phyloP scores from a whole-genome alignment of 2,888 invertebrate species.

The Drosophila paranaensis region DNA sequence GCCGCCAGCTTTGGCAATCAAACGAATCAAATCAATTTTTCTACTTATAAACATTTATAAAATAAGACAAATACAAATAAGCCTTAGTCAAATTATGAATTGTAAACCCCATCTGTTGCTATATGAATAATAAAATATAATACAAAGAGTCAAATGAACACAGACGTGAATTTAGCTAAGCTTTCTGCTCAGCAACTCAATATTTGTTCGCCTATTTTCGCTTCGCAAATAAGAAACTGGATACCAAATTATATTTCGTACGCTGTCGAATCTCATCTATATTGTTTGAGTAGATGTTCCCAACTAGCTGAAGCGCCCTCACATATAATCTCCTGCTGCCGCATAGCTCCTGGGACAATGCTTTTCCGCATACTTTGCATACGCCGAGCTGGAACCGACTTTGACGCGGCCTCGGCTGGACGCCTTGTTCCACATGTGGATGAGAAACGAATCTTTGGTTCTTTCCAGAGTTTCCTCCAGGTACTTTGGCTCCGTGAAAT shows the following conservation, averaged over 20 bases:
- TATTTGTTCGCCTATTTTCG: not conserved
- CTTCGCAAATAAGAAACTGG: not conserved
- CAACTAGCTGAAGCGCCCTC: slow-evolving; percentile 1
- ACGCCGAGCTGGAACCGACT: slow-evolving; percentile 76
- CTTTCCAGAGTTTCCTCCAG: slow-evolving; percentile 80
- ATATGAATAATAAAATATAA: not conserved
- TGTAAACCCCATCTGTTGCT: not conserved
- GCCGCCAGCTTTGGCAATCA: no score
- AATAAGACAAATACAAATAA: not conserved
- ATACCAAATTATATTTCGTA: not conserved
- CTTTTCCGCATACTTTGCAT: slow-evolving; percentile 72
- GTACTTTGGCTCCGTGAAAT: slow-evolving; percentile 86
- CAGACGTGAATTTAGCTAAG: not conserved
- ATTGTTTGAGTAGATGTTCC: not conserved
- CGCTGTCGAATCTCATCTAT: not conserved
- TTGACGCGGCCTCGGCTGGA: slow-evolving; percentile 62
- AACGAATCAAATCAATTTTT: not conserved
- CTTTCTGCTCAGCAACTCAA: not conserved
- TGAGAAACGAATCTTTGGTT: slow-evolving; percentile 72
- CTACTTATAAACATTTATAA: not conserved
- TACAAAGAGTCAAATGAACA: not conserved
- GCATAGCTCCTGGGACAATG: slow-evolving; percentile 81
- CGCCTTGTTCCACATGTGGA: slow-evolving; percentile 83
- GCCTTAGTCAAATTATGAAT: not conserved
- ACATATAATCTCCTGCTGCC: slow-evolving; percentile 74